Conservation (phyloP, 2,888 invertebrate species). For the Drosophila picticornis region DNA sequence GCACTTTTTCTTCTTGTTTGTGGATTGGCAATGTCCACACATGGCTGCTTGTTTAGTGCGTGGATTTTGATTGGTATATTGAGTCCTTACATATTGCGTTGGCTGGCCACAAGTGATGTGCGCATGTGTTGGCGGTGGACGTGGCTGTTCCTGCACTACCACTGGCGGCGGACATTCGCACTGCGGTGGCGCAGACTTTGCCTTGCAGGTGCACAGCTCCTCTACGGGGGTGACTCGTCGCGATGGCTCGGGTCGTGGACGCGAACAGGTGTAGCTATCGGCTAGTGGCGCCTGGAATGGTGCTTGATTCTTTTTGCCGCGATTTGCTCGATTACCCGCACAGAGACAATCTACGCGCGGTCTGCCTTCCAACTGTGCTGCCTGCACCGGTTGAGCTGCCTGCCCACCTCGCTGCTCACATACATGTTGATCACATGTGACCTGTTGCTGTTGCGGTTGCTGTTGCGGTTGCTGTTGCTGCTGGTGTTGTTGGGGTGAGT, state of each 20-base stretch:
- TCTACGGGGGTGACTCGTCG: neutral
- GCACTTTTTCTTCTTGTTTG: constrained; percentile 51
- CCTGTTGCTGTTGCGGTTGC: neutral
- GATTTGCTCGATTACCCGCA: neutral
- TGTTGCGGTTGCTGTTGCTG: neutral
- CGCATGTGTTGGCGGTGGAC: constrained; percentile 30
- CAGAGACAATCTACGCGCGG: constrained; percentile 50
- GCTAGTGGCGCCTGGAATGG: constrained; percentile 38
- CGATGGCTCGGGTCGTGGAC: neutral
- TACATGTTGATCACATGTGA: neutral
- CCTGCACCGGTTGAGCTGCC: neutral
- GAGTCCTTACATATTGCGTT: neutral
- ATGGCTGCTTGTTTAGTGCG: neutral
- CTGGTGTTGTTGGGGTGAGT: neutral
- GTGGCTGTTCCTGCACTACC: neutral
- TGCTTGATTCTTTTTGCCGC: neutral
- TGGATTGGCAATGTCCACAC: constrained; percentile 26
- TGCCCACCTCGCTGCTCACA: neutral
- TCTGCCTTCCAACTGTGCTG: neutral
- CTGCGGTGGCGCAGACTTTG: constrained; percentile 3
- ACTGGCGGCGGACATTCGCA: constrained; percentile 51
- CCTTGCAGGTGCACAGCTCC: constrained; percentile 41
- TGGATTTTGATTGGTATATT: neutral
- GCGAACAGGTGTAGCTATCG: constrained; percentile 50
- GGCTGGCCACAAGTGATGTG: constrained; percentile 52